Evolutionary conservation across 2,888 invertebrate genomes (phyloP).

Genomic region (Anarsia innoxiella): DNA sequence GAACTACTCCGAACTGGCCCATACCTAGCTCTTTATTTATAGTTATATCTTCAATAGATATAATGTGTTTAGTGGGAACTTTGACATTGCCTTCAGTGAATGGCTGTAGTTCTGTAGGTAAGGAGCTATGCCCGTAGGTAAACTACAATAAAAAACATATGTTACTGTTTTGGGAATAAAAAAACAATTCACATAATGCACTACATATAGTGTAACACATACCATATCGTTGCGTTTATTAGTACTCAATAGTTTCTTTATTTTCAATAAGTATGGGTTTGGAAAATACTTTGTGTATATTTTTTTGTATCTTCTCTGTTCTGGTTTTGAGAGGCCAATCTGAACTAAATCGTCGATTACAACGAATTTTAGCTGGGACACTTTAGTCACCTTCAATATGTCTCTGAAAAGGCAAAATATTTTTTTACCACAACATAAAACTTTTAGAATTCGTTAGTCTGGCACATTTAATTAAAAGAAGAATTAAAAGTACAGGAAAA

Average conservation of each 20-base stretch:
- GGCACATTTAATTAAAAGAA: no score
- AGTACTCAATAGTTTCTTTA: conserved; percentile 85
- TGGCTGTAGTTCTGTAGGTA: conserved; percentile 40
- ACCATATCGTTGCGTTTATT: conserved; percentile 73
- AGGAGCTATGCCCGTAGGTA: conserved; percentile 34
- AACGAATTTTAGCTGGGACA: conserved; percentile 94
- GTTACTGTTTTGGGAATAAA: no score
- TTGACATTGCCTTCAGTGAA: conserved; percentile 62
- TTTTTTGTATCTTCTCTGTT: conserved; percentile 94
- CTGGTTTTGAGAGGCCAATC: conserved; percentile 95
- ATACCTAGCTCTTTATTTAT: conserved; percentile 96
- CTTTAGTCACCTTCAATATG: conserved; percentile 91
- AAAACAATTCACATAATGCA: background rate
- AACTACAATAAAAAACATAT: conserved; percentile 26
- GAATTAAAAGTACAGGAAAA: no score
- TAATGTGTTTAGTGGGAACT: conserved; percentile 91
- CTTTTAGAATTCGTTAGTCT: no score
- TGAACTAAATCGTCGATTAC: conserved; percentile 92
- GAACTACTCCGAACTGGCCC: conserved; percentile 98
- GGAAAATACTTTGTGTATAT: conserved; percentile 95
- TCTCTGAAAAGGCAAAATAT: conserved; percentile 76
- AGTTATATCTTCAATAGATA: conserved; percentile 91
- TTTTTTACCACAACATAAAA: background rate
- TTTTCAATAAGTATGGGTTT: conserved; percentile 93
- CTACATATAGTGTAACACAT: no score